Evolutionary conservation across 2,797 vertebrate species (phyloP).

Genomic region (Hydrocynus forskahlii): DNA sequence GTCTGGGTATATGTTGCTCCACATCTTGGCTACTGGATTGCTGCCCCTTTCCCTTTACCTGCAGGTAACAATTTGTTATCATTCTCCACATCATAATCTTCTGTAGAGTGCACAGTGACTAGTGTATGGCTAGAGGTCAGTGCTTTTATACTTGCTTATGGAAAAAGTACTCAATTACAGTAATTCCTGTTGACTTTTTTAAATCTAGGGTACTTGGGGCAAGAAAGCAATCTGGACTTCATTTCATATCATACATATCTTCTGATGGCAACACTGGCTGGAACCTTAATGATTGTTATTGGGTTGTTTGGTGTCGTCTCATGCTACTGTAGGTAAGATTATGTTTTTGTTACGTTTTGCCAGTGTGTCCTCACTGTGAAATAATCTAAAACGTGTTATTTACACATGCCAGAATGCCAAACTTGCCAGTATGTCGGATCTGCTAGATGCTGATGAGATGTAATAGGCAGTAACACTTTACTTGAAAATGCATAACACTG

Average conservation of each 20-base stretch:
- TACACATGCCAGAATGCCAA: no score
- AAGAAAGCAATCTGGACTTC: slow-evolving; percentile 74
- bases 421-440: no score
- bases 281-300: slow-evolving; percentile 76
- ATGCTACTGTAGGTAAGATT: slow-evolving; percentile 69
- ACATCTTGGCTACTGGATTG: slow-evolving; percentile 90
- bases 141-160: background rate
- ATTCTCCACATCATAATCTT: background rate
- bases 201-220: slow-evolving; percentile 67
- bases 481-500: no score
- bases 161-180: background rate
- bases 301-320: slow-evolving; percentile 81
- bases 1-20: slow-evolving; percentile 86
- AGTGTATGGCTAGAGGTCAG: background rate
- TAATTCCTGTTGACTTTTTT: slow-evolving; percentile 43
- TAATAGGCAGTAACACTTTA: no score
- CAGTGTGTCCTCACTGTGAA: background rate
- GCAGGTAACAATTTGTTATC: slow-evolving; percentile 70
- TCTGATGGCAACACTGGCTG: slow-evolving; percentile 83
- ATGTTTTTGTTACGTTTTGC: background rate
- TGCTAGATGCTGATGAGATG: no score
- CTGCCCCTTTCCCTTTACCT: slow-evolving; percentile 80
- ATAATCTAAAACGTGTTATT: no score
- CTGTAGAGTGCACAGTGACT: background rate
- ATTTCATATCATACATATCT: slow-evolving; percentile 80